These are phyloP conservation scores for Uloborus diversus DNA, from an alignment of 1,140 invertebrate genomes.

Conservation along the genomic window DNA sequence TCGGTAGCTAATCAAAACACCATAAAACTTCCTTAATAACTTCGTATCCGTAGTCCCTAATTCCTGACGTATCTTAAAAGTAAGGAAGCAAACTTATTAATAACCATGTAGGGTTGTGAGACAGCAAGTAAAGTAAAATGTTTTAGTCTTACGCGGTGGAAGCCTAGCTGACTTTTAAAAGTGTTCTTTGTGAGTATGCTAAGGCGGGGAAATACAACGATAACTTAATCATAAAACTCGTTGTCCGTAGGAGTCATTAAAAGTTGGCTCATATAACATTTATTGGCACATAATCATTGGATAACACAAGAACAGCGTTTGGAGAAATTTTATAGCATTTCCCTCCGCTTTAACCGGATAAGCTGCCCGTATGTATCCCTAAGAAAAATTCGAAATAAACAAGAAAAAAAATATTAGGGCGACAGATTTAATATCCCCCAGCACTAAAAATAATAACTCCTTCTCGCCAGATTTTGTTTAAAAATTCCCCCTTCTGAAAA, in stretches of 20 bases:
- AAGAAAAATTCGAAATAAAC: neutral
- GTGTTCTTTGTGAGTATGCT: neutral
- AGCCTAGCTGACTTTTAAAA: neutral
- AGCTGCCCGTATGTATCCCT: neutral
- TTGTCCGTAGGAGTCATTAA: constrained; percentile 11
- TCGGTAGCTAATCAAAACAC: no score
- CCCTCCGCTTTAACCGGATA: constrained; percentile 6
- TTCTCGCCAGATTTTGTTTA: neutral
- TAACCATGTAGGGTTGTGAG: neutral
- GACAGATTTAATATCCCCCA: constrained; percentile 4
- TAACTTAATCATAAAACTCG: constrained; percentile 35
- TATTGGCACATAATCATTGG: constrained; percentile 29
- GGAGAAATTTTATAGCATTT: constrained; percentile 25
- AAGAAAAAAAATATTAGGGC: neutral
- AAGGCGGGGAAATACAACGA: neutral
- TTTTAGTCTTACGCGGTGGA: neutral
- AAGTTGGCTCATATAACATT: constrained; percentile 26
- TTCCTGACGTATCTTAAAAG: neutral
- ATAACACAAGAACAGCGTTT: constrained; percentile 5
- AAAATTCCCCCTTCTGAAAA: neutral
- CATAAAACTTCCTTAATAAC: neutral
- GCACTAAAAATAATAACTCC: neutral
- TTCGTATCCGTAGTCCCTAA: neutral
- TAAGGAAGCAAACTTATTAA: neutral
- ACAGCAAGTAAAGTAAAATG: neutral